phyloP scores from a whole-genome alignment of 1,140 invertebrate species.

The Teleogryllus occipitalis region DNA sequence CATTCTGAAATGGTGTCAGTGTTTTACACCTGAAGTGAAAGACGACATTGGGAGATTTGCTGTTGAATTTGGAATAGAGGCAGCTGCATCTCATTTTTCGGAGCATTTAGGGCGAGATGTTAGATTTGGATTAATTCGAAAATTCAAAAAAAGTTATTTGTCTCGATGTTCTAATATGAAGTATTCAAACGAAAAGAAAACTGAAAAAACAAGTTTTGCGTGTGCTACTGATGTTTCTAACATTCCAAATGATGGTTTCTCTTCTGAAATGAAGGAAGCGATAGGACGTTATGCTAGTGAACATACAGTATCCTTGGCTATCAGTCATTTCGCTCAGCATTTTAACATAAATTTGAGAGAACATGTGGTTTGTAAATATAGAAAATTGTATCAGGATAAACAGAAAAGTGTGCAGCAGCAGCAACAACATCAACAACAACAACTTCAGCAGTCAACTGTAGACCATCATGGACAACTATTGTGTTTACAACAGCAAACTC shows the following conservation, averaged over 20 bases:
- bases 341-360: slow-evolving; percentile 32
- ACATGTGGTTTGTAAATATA: slow-evolving; percentile 33
- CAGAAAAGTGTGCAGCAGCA: background rate
- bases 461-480: background rate
- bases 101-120: slow-evolving; percentile 30
- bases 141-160: slow-evolving; percentile 33
- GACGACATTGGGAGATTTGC: slow-evolving; percentile 35
- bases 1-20: slow-evolving; percentile 32
- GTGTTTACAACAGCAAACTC: background rate
- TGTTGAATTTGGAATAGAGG: slow-evolving; percentile 31
- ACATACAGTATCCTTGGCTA: slow-evolving; percentile 28
- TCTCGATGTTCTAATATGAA: slow-evolving; percentile 25
- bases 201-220: slow-evolving; percentile 11
- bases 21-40: slow-evolving; percentile 31
- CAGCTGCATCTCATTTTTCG: slow-evolving; percentile 31
- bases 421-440: background rate
- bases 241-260: slow-evolving; percentile 23
- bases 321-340: slow-evolving; percentile 32
- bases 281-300: slow-evolving; percentile 32
- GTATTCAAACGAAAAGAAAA: slow-evolving; percentile 9
- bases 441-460: background rate
- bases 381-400: slow-evolving; percentile 29
- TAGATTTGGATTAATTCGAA: slow-evolving; percentile 30
- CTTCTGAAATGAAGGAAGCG: slow-evolving; percentile 32
- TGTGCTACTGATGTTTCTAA: slow-evolving; percentile 1